Conservation (phyloP, 2,113 vertebrate genomes). For the Zapus hudsonius region DNA sequence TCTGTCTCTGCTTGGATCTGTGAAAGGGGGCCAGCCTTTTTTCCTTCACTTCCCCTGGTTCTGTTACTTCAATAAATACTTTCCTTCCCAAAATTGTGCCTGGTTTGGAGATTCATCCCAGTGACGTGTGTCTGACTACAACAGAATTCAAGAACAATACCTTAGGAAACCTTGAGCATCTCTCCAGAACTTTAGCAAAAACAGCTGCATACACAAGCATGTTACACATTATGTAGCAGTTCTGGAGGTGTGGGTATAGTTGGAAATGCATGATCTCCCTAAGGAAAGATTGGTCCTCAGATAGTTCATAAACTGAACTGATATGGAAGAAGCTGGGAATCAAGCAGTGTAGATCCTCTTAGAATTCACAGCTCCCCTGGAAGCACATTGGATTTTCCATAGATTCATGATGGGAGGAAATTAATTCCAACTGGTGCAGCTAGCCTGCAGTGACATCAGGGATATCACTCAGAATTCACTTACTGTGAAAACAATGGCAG, state of each 20-base stretch:
- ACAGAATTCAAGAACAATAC: constrained; percentile 20
- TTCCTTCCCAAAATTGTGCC: too few species aligned
- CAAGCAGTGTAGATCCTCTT: neutral
- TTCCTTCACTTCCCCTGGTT: too few species aligned
- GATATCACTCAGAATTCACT: too few species aligned
- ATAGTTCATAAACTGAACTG: neutral
- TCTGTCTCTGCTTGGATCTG: too few species aligned
- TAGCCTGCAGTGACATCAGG: neutral
- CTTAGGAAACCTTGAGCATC: neutral
- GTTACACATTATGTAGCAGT: neutral
- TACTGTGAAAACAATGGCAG: neutral
- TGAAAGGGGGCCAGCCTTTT: too few species aligned
- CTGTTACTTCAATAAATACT: too few species aligned
- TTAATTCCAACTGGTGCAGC: neutral
- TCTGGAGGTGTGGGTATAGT: neutral
- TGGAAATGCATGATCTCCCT: neutral
- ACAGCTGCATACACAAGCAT: neutral
- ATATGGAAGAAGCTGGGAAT: neutral
- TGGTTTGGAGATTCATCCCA: too few species aligned
- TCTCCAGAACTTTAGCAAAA: constrained; percentile 9
- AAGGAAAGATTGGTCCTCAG: neutral
- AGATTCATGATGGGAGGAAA: neutral
- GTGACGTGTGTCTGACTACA: too few species aligned
- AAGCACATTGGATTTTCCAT: neutral
- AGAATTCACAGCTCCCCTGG: neutral